A percentile compares a stretch with the other conserved stretches of the same genome.
phyloP scores from a whole-genome alignment of 92 coral and sea anemone species.

The Actinernus sp. region DNA sequence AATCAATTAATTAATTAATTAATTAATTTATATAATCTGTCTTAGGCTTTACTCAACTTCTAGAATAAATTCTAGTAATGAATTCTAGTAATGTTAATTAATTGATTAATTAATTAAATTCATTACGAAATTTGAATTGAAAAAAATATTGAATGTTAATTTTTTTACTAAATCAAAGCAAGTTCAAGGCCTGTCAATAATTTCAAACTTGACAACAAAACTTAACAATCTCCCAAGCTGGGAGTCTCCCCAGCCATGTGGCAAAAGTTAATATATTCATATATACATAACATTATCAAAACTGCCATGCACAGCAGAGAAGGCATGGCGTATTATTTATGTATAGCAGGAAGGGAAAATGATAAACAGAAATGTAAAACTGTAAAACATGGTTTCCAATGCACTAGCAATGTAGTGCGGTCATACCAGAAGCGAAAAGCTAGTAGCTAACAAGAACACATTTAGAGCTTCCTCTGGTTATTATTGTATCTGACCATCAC shows the following conservation, averaged over 20 bases:
- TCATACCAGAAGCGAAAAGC: conserved; percentile 16
- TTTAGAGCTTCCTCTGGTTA: conserved; percentile 49
- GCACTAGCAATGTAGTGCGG: conserved; percentile 17
- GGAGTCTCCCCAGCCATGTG: conserved; percentile 27
- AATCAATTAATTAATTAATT: too few species aligned
- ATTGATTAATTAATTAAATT: too few species aligned
- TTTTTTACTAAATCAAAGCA: conserved; percentile 7
- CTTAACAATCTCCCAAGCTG: conserved; percentile 24
- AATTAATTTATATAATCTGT: too few species aligned
- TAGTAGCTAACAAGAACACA: conserved; percentile 23
- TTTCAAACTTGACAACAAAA: conserved; percentile 10
- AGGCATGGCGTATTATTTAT: conserved; percentile 9
- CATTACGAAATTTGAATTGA: too few species aligned
- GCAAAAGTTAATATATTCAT: conserved; percentile 18
- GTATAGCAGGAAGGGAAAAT: too few species aligned
- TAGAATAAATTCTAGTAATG: too few species aligned
- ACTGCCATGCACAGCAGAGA: conserved; percentile 19
- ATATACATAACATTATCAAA: conserved; percentile 19
- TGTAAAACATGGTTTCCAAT: conserved; percentile 14
- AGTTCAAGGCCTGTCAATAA: conserved; percentile 25
- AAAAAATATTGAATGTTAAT: conserved; percentile 3
- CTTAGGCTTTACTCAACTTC: too few species aligned
- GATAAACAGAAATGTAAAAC: too few species aligned
- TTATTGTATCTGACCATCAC: conserved; percentile 49
- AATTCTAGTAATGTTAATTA: too few species aligned